Conservation (phyloP, 2,888 invertebrate genomes). For the Keiferia lycopersicella region DNA sequence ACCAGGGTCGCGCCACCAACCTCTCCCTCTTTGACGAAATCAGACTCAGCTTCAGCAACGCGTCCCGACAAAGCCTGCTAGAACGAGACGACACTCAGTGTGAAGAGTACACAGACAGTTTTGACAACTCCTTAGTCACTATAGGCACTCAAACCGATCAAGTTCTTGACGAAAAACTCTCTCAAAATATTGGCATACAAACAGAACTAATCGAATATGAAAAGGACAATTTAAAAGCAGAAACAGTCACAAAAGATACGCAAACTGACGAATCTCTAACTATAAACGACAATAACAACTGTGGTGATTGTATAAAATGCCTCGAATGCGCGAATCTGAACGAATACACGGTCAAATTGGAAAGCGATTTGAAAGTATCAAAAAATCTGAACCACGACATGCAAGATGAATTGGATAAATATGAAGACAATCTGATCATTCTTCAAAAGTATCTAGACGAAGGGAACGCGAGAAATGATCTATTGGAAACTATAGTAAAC, state of each 20-base stretch:
- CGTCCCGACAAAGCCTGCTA: slow-evolving; percentile 48
- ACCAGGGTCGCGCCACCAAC: slow-evolving; percentile 65
- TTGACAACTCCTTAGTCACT: slow-evolving; percentile 41
- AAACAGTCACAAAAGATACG: slow-evolving; percentile 1
- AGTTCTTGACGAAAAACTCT: slow-evolving; percentile 23
- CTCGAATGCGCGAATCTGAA: slow-evolving; percentile 52
- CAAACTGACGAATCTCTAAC: slow-evolving; percentile 6
- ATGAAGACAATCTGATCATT: slow-evolving; percentile 55
- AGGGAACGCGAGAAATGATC: slow-evolving; percentile 51
- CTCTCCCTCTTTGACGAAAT: slow-evolving; percentile 72
- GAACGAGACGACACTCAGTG: slow-evolving; percentile 40
- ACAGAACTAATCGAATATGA: not conserved
- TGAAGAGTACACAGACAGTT: slow-evolving; percentile 38
- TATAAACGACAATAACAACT: slow-evolving; percentile 38
- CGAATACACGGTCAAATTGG: slow-evolving; percentile 48
- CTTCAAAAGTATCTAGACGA: slow-evolving; percentile 53
- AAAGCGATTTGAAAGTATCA: slow-evolving; percentile 48
- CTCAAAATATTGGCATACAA: not conserved
- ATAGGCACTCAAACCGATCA: slow-evolving; percentile 40
- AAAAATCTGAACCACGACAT: slow-evolving; percentile 47
- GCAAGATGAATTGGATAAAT: slow-evolving; percentile 50
- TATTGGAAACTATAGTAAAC: slow-evolving; percentile 48
- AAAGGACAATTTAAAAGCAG: not conserved
- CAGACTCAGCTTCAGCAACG: slow-evolving; percentile 62
- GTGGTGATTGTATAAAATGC: slow-evolving; percentile 49